Conservation (phyloP, 2,797 vertebrate genomes). For the Semaprochilodus insignis region DNA sequence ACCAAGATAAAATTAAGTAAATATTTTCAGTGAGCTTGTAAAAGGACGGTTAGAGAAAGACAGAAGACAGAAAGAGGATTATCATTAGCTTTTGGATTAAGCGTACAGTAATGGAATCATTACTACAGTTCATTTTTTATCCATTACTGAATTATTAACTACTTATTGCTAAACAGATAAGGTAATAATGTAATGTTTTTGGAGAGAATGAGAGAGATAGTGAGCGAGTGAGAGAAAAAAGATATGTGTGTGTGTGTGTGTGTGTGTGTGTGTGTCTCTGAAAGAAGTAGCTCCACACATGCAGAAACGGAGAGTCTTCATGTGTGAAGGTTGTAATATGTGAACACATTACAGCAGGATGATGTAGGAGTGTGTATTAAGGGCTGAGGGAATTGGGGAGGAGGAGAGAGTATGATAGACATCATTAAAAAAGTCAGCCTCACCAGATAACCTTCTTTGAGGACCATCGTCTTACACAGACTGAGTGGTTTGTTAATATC, state of each 20-base stretch:
- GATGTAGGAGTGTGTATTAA: slow-evolving; percentile 13
- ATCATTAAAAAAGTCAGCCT: neutral
- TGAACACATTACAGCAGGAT: slow-evolving; percentile 8
- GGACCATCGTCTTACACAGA: neutral
- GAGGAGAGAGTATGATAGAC: neutral
- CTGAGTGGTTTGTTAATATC: neutral
- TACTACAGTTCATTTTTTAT: neutral
- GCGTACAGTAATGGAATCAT: neutral
- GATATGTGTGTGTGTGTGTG: neutral
- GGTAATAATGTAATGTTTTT: neutral
- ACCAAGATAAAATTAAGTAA: neutral
- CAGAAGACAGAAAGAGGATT: neutral
- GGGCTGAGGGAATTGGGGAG: slow-evolving; percentile 35
- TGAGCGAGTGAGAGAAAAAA: too few relatives aligned
- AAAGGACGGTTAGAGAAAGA: neutral
- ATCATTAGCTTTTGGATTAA: neutral
- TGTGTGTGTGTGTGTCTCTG: neutral
- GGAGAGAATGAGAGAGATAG: too few relatives aligned
- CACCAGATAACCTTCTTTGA: neutral
- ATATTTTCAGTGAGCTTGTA: neutral
- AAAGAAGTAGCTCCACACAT: neutral
- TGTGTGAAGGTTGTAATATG: slow-evolving; percentile 17
- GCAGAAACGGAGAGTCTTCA: neutral
- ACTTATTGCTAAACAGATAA: neutral
- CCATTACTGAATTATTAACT: slow-evolving; percentile 8